These are phyloP conservation scores for Drosophila trapezifrons DNA, from an alignment of 1,140 invertebrate species.

Conservation along the genomic window DNA sequence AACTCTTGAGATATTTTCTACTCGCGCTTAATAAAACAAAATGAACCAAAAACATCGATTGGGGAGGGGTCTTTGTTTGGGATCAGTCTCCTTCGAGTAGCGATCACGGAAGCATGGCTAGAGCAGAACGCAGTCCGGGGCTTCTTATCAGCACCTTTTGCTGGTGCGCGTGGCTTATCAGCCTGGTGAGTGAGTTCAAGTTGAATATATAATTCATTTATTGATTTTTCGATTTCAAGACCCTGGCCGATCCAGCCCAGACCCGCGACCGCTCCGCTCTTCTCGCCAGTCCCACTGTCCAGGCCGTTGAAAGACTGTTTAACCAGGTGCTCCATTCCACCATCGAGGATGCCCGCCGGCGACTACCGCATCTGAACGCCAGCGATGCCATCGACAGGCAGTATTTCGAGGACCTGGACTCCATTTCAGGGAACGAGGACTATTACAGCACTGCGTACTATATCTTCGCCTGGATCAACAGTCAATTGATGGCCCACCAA, in stretches of 20 bases:
- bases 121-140: conserved; percentile 12
- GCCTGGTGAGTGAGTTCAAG: conserved; percentile 29
- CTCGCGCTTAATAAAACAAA: conserved; percentile 72
- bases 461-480: conserved; percentile 55
- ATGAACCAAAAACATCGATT: conserved; percentile 38
- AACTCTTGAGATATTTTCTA: conserved; percentile 41
- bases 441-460: conserved; percentile 66
- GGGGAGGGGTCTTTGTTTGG: conserved; percentile 1
- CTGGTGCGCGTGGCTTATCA: conserved; percentile 28
- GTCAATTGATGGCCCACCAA: conserved; percentile 24
- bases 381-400: conserved; percentile 52
- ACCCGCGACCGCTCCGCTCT: background rate
- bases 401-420: conserved; percentile 60
- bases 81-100: conserved; percentile 34
- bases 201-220: conserved; percentile 9
- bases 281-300: background rate
- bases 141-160: conserved; percentile 42
- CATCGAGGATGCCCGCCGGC: conserved; percentile 30
- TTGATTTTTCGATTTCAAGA: conserved; percentile 26
- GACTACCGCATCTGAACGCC: conserved; percentile 31
- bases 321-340: conserved; percentile 54
- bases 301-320: conserved; percentile 54
- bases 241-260: conserved; percentile 17
- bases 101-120: conserved; percentile 45
- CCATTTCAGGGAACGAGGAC: conserved; percentile 21